These are phyloP conservation scores for Falco naumanni DNA, from an alignment of 2,797 vertebrate genomes.

Conservation along the genomic window DNA sequence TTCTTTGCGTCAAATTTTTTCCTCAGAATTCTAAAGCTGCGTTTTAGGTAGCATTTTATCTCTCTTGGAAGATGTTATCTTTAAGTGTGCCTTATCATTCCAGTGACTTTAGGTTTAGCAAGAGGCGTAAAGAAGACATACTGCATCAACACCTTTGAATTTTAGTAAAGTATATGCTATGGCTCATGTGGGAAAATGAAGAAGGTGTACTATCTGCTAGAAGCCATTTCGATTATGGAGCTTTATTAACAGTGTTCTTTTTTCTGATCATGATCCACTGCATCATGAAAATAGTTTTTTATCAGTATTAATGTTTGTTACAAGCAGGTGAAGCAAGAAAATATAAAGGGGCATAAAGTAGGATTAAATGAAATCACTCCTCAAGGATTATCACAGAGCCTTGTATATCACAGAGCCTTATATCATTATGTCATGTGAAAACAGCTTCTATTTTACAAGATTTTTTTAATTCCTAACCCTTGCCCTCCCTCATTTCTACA, in stretches of 20 bases:
- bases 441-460: not conserved
- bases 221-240: not conserved
- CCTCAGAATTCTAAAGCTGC: not conserved
- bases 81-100: not conserved
- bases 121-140: not conserved
- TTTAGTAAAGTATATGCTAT: not conserved
- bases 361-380: conserved; percentile 14
- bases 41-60: not conserved
- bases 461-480: not conserved
- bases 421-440: not conserved
- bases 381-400: conserved; percentile 11
- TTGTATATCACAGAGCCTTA: not conserved
- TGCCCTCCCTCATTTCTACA: not conserved
- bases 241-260: not conserved
- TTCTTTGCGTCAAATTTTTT: not conserved
- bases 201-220: not conserved
- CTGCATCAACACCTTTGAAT: not conserved
- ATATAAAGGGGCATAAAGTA: not conserved
- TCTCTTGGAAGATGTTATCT: not conserved
- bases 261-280: not conserved
- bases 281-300: not conserved
- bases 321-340: not conserved
- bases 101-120: not conserved
- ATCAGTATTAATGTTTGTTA: not conserved
- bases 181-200: not conserved